A percentile compares a stretch with the other conserved stretches of the same genome.
Evolutionary conservation across 2,797 vertebrate genomes (phyloP).

Genomic region (Macropus fuliginosus): DNA sequence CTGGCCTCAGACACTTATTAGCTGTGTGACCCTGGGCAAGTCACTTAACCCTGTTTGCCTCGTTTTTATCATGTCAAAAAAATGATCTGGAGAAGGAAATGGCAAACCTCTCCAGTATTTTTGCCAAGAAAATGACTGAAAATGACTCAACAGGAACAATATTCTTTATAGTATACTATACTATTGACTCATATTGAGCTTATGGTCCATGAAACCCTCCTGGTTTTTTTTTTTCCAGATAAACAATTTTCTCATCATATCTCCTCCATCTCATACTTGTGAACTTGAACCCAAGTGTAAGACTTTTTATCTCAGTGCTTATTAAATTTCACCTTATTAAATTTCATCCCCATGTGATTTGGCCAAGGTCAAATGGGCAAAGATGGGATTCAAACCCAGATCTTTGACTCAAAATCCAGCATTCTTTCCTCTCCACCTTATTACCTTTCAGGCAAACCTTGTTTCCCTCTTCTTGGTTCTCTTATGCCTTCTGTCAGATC

Average conservation of each 20-base stretch:
- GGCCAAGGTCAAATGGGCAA: background rate
- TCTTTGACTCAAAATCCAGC: background rate
- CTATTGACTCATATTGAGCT: background rate
- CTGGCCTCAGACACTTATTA: background rate
- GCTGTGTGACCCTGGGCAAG: background rate
- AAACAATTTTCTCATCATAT: background rate
- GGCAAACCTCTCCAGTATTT: background rate
- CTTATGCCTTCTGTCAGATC: background rate
- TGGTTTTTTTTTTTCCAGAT: background rate
- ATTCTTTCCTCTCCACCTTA: background rate
- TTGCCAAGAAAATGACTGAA: background rate
- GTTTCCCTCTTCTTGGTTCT: background rate
- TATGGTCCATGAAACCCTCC: background rate
- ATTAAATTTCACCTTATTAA: background rate
- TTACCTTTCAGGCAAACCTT: background rate
- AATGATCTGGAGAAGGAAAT: background rate
- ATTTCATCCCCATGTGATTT: background rate
- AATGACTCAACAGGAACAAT: background rate
- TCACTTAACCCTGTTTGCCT: background rate
- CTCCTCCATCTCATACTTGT: background rate
- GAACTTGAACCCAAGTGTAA: background rate
- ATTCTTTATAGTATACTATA: background rate
- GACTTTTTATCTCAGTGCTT: background rate
- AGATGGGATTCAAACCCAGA: background rate
- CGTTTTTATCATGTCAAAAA: conserved; percentile 21